Percentiles rank a stretch among this genome's conserved stretches.
Evolutionary conservation across 2,888 invertebrate species (phyloP).

Genomic region (Eupeodes latifasciatus): DNA sequence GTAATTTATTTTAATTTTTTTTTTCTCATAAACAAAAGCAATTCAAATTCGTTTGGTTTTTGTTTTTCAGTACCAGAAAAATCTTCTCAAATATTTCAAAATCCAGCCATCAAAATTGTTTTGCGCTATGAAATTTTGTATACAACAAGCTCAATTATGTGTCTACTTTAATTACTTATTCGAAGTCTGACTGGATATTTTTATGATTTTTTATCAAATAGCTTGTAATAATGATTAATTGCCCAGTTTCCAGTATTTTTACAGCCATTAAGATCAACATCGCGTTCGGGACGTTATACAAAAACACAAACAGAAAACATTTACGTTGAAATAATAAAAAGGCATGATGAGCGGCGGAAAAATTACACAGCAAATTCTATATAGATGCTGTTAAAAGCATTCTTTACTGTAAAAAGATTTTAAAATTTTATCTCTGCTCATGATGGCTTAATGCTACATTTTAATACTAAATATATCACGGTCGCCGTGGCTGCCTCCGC

Average conservation of each 20-base stretch:
- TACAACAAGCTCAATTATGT: background rate
- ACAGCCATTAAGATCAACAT: background rate
- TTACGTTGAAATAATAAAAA: background rate
- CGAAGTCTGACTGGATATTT: background rate
- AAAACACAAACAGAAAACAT: background rate
- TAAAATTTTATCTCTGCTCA: constrained; percentile 33
- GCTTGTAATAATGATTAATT: constrained; percentile 1
- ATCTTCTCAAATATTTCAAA: too few species aligned
- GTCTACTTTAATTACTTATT: background rate
- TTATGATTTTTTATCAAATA: background rate
- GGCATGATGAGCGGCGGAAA: background rate
- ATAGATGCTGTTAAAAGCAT: constrained; percentile 13
- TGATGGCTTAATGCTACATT: constrained; percentile 8
- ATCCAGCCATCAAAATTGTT: too few species aligned
- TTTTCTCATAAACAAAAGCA: too few species aligned
- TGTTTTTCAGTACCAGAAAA: too few species aligned
- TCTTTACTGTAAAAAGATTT: background rate
- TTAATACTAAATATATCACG: background rate
- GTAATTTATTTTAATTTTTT: too few species aligned
- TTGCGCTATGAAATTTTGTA: too few species aligned
- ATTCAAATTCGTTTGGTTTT: too few species aligned
- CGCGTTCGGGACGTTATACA: background rate
- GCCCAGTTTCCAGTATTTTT: background rate
- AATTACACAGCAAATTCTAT: constrained; percentile 14
- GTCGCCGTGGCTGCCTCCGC: too few species aligned